These are phyloP conservation scores for Alca torda DNA, from an alignment of 2,797 vertebrate genomes.

Conservation along the genomic window DNA sequence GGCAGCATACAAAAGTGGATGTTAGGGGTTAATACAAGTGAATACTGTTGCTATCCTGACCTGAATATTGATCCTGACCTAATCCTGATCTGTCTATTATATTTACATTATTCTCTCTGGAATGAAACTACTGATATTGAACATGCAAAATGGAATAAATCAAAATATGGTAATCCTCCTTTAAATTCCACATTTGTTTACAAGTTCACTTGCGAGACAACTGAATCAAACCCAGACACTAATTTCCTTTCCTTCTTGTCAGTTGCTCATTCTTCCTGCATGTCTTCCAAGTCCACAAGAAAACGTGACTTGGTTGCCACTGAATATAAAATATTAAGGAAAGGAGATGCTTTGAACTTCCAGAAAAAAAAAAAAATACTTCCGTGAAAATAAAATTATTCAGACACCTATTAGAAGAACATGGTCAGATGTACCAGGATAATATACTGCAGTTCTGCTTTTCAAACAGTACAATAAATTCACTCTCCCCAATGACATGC, in stretches of 20 bases:
- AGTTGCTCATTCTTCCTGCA: background rate
- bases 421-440: background rate
- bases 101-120: background rate
- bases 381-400: background rate
- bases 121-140: background rate
- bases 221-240: background rate
- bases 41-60: background rate
- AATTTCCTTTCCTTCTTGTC: background rate
- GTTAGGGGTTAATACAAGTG: background rate
- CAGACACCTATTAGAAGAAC: background rate
- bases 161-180: background rate
- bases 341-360: background rate
- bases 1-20: background rate
- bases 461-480: background rate
- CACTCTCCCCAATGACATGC: background rate
- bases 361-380: background rate
- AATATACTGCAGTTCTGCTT: background rate
- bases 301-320: background rate
- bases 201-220: background rate
- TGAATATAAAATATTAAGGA: background rate
- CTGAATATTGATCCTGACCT: background rate
- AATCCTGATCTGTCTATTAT: background rate
- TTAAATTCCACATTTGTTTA: conserved; percentile 28
- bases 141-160: background rate
- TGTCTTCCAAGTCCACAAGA: background rate